Conservation (phyloP, 1,140 invertebrate species). For the Papilio polytes region DNA sequence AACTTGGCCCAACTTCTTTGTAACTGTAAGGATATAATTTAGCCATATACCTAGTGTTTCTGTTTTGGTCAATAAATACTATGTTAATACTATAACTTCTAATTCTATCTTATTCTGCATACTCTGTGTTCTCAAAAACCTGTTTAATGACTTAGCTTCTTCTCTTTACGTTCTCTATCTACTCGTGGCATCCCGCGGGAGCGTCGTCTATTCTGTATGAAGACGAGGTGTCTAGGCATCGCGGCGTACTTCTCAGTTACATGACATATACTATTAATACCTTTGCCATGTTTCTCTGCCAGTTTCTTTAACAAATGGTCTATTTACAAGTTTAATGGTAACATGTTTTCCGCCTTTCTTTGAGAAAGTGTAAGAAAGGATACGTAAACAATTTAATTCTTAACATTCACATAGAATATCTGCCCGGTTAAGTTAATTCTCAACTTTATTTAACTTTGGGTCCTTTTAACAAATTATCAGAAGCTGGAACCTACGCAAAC, state of each 20-base stretch:
- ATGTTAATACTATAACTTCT: too few species aligned
- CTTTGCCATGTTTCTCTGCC: background rate
- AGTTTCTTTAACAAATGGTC: constrained; percentile 7
- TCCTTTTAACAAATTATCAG: background rate
- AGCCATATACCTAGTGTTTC: too few species aligned
- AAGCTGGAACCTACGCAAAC: background rate
- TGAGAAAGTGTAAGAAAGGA: background rate
- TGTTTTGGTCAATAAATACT: too few species aligned
- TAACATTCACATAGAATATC: too few species aligned
- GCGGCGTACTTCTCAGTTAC: background rate
- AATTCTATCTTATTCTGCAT: background rate
- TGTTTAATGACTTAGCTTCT: background rate
- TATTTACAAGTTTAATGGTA: background rate
- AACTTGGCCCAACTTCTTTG: background rate
- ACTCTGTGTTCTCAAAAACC: background rate
- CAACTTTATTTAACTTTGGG: background rate
- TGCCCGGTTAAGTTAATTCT: background rate
- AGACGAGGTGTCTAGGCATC: background rate
- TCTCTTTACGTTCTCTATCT: background rate
- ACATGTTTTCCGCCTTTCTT: background rate
- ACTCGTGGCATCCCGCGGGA: background rate
- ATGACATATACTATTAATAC: constrained; percentile 22
- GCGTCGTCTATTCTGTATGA: background rate
- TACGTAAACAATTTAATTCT: background rate
- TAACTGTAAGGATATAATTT: background rate